Evolutionary conservation across 1,140 invertebrate genomes (phyloP).

Genomic region (Anastrepha ludens): DNA sequence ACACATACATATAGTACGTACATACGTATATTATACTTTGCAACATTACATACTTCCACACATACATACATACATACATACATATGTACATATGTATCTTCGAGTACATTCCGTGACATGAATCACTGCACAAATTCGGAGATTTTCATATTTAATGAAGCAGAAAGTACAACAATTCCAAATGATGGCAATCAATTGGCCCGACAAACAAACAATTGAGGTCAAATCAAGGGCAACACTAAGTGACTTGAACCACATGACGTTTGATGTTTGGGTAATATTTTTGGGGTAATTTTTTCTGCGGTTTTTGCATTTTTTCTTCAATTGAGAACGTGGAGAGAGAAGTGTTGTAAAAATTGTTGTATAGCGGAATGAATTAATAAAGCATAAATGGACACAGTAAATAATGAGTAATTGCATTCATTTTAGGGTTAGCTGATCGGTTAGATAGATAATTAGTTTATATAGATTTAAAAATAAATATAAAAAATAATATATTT

Average conservation of each 20-base stretch:
- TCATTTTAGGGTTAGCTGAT: too few relatives aligned
- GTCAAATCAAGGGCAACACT: constrained; percentile 39
- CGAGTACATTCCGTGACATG: not conserved
- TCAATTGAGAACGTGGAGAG: not conserved
- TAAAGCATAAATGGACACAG: too few relatives aligned
- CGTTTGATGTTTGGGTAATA: not conserved
- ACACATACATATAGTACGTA: not conserved
- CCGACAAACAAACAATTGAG: constrained; percentile 1
- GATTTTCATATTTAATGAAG: constrained; percentile 36
- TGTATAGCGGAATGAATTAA: too few relatives aligned
- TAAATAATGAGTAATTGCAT: too few relatives aligned
- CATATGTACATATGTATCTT: not conserved
- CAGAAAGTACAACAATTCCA: not conserved
- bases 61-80: not conserved
- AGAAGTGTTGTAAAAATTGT: too few relatives aligned
- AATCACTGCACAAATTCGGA: constrained; percentile 42
- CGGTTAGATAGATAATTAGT: too few relatives aligned
- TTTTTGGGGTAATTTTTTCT: not conserved
- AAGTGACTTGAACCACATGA: constrained; percentile 5
- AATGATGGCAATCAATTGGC: constrained; percentile 21
- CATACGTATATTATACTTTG: not conserved
- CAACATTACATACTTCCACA: not conserved
- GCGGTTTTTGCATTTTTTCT: not conserved
- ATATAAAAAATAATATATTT: too few relatives aligned
- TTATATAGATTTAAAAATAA: too few relatives aligned